Conservation (phyloP, 2,888 invertebrate genomes). For the Petrolisthes cinctipes region DNA sequence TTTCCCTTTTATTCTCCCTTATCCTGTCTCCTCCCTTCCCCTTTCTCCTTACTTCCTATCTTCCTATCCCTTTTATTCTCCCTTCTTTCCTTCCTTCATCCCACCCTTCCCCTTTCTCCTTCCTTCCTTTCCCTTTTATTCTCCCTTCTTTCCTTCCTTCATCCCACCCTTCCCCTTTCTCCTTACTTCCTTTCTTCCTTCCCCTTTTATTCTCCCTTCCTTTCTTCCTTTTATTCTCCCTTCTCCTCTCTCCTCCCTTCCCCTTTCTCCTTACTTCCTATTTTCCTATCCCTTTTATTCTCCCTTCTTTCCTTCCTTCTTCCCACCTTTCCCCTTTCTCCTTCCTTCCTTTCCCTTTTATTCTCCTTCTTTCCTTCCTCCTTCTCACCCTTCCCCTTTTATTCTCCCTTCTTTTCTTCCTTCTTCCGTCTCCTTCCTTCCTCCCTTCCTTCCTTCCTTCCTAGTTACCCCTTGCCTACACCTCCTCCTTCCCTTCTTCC, state of each 20-base stretch:
- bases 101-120: not conserved
- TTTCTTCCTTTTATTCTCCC: too few relatives aligned
- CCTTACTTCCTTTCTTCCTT: not conserved
- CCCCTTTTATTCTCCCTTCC: not conserved
- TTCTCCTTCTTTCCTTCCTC: not conserved
- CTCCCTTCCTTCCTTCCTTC: not conserved
- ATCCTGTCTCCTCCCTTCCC: conserved; percentile 13
- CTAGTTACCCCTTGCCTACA: not conserved
- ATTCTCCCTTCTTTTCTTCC: not conserved
- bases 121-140: not conserved
- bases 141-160: conserved; percentile 8
- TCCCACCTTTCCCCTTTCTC: not conserved
- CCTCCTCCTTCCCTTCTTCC: not conserved
- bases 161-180: not conserved
- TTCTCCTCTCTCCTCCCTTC: too few relatives aligned
- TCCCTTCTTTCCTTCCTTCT: too few relatives aligned
- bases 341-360: not conserved
- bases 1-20: too few relatives aligned
- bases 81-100: conserved; percentile 1
- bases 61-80: not conserved
- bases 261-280: too few relatives aligned
- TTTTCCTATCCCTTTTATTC: too few relatives aligned
- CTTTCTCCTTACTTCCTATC: conserved; percentile 12
- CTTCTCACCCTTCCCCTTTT: not conserved
- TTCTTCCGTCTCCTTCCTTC: not conserved